Base-by-base conservation (phyloP, 1,140 invertebrate species). In the Periplaneta americana region DNA sequence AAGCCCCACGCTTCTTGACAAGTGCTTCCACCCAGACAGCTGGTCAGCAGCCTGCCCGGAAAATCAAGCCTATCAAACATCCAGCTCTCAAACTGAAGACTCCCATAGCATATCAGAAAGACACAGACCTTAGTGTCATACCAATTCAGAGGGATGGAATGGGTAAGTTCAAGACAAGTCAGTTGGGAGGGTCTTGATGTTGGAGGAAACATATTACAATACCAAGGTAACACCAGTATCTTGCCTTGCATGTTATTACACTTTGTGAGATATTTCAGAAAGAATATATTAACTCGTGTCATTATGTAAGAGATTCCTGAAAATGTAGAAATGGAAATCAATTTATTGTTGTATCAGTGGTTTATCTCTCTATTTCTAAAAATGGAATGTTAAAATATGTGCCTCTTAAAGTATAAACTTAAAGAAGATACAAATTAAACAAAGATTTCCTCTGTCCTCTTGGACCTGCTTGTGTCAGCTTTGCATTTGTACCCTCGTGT, bases 101-200 rank as follows among this genome's bases (percentile, higher is more conserved):
- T 80, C 94, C 94, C 74, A 95, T 95, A 84, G 94, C 94, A 39
- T 95, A 95, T 88, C 93, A 95, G 84, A 92, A 94, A 83, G 93
- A 94, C 86, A 94, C 94, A 75, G 94, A 95, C 89, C 89, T 93
- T 39, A 94, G 93, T 85, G 93, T 94, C 81, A 95, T 95, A 87
- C 94, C 94, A 57, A 95, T 95, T 86, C 91, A 93, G 84, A 93
- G 93, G 88, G 95, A 96, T 89, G 95, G 95, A 85, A 95, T 96
- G 91, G 95, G 94, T 95, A 89, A 89, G 89, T 87, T 36, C 9
- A 76, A 76, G 75, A 33, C 33, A 6, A 34, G 75, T 76, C 34
- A 76, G 33, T 76, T 34, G 22, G 75, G 75, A 34, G 75, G 33
- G 75, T 66, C 48, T n/a, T n/a, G n/a, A 66, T 66, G 48, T n/a